phyloP scores from a whole-genome alignment of 2,797 vertebrate species.

The Danionella dracula region DNA sequence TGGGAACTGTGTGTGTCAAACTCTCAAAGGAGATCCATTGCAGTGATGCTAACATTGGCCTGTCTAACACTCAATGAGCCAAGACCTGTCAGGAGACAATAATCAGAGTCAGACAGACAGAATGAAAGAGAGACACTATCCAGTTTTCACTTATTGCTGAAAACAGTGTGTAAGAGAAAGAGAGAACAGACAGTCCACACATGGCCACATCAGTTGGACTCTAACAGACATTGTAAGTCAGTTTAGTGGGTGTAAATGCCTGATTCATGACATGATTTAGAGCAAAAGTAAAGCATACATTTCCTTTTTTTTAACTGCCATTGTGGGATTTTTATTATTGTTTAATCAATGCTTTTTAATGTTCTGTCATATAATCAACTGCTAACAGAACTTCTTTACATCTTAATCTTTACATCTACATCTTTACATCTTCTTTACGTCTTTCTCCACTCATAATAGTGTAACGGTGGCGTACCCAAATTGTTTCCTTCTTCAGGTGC shows the following conservation, averaged over 20 bases:
- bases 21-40: constrained; percentile 55
- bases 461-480: no score
- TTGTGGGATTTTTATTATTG: no score
- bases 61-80: constrained; percentile 55
- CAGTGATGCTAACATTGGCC: constrained; percentile 61
- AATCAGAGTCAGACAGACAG: constrained; percentile 28
- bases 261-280: neutral
- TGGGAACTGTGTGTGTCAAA: constrained; percentile 19
- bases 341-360: no score
- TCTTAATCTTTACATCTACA: no score
- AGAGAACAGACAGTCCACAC: neutral
- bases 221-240: constrained; percentile 15
- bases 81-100: constrained; percentile 49
- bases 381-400: no score
- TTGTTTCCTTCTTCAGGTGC: no score
- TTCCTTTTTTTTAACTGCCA: no score
- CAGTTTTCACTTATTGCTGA: neutral
- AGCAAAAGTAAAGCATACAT: neutral
- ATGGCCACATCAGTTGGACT: neutral
- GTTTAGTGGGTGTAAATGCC: neutral
- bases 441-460: no score
- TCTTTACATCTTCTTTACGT: no score
- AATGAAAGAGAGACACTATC: constrained; percentile 4
- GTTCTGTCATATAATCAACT: no score
- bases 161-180: neutral